Evolutionary conservation across 2,888 invertebrate species (phyloP).

Genomic region (Blastobasis adustella): DNA sequence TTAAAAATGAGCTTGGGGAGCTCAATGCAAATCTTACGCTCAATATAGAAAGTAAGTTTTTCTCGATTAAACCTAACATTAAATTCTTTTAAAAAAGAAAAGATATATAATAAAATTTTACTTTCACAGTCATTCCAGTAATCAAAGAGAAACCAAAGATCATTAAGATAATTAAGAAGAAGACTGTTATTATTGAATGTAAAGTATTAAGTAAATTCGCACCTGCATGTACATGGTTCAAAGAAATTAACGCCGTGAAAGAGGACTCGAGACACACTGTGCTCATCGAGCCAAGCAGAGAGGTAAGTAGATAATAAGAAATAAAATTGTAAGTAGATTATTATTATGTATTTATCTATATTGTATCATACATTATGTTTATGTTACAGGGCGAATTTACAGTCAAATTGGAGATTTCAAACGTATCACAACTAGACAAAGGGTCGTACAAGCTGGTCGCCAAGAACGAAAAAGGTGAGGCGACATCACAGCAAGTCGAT

Average conservation of each 20-base stretch:
- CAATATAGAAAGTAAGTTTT: slow-evolving; percentile 94
- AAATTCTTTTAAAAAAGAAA: too few relatives aligned
- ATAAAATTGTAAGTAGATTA: too few relatives aligned
- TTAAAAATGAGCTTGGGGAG: slow-evolving; percentile 96
- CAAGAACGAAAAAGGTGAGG: slow-evolving; percentile 95
- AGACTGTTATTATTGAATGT: slow-evolving; percentile 94
- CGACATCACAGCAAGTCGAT: slow-evolving; percentile 90
- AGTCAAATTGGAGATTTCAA: slow-evolving; percentile 91
- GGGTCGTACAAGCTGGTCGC: slow-evolving; percentile 93
- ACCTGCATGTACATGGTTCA: slow-evolving; percentile 95
- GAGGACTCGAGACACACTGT: slow-evolving; percentile 86
- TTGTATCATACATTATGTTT: slow-evolving; percentile 2
- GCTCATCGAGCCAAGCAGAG: slow-evolving; percentile 85
- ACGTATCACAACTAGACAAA: slow-evolving; percentile 86
- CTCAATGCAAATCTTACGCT: slow-evolving; percentile 97
- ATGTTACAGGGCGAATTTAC: slow-evolving; percentile 86
- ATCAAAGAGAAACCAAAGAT: slow-evolving; percentile 95
- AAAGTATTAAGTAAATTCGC: slow-evolving; percentile 94
- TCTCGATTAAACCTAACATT: too few relatives aligned
- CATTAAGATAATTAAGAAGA: slow-evolving; percentile 93
- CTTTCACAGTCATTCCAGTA: slow-evolving; percentile 86
- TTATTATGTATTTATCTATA: too few relatives aligned
- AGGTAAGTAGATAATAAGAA: slow-evolving; percentile 66
- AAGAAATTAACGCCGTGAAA: slow-evolving; percentile 85
- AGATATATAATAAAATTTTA: slow-evolving; percentile 8